phyloP scores from a whole-genome alignment of 92 coral and sea anemone genomes.

The Umimayanthus chanpuru region DNA sequence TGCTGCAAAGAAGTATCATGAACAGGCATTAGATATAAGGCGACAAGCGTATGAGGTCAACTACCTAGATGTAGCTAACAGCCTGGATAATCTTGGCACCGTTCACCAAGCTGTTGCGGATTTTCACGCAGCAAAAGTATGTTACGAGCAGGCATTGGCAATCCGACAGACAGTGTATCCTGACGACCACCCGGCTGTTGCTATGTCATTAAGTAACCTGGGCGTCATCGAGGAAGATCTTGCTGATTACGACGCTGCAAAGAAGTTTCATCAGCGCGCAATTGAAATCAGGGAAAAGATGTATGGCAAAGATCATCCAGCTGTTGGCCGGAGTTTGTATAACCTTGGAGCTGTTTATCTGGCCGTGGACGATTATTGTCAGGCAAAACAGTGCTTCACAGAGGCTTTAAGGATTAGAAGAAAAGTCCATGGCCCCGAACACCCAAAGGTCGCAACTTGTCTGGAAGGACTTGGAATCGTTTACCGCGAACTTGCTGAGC shows the following conservation, averaged over 20 bases:
- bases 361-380: conserved; percentile 29
- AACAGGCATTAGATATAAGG: conserved; percentile 28
- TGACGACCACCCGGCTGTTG: conserved; percentile 30
- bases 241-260: conserved; percentile 43
- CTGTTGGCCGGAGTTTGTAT: conserved; percentile 39
- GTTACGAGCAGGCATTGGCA: conserved; percentile 41
- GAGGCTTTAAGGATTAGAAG: conserved; percentile 26
- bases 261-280: conserved; percentile 25
- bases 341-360: conserved; percentile 45
- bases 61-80: conserved; percentile 27
- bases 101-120: conserved; percentile 45
- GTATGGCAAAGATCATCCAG: conserved; percentile 27
- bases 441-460: conserved; percentile 37
- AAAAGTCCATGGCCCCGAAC: conserved; percentile 16
- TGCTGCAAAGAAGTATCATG: conserved; percentile 24
- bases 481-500: conserved; percentile 42
- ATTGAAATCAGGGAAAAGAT: conserved; percentile 21
- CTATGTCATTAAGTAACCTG: conserved; percentile 48
- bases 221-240: conserved; percentile 38
- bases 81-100: conserved; percentile 43
- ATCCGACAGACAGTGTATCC: conserved; percentile 31
- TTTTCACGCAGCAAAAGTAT: conserved; percentile 34
- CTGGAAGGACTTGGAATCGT: conserved; percentile 40
- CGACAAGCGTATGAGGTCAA: conserved; percentile 3
- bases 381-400: conserved; percentile 29